These are phyloP conservation scores for Brachionus plicatilis DNA, from an alignment of 1,140 invertebrate genomes.

Conservation along the genomic window DNA sequence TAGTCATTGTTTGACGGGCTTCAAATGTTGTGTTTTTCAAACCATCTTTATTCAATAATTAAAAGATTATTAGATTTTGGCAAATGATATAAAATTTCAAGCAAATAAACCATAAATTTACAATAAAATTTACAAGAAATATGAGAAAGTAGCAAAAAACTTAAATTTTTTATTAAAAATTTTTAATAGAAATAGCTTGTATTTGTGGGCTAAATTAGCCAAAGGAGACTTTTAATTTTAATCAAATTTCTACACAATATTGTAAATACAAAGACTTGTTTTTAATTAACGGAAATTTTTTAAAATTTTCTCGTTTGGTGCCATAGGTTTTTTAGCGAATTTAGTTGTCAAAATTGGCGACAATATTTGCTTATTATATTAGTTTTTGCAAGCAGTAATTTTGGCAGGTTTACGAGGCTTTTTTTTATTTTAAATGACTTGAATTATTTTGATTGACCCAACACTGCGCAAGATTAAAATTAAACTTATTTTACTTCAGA, in stretches of 20 bases:
- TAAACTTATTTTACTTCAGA: neutral
- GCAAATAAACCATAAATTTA: neutral
- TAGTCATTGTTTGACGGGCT: neutral
- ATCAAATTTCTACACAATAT: neutral
- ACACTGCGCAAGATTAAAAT: neutral
- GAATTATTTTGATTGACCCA: neutral
- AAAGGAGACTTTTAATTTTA: neutral
- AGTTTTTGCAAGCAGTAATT: neutral
- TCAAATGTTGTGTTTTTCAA: neutral
- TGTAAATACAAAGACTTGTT: neutral
- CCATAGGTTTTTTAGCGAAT: neutral
- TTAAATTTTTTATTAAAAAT: neutral
- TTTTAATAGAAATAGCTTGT: neutral
- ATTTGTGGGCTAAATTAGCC: neutral
- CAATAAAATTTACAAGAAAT: neutral
- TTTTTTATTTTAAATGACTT: neutral
- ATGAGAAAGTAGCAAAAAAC: neutral
- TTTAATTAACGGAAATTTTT: neutral
- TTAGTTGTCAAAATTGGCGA: neutral
- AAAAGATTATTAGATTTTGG: neutral
- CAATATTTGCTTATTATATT: constrained; percentile 2
- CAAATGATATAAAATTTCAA: constrained; percentile 2
- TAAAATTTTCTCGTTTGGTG: neutral
- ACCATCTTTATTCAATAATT: neutral
- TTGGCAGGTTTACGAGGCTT: neutral